Evolutionary conservation across 2,888 invertebrate genomes (phyloP).

Genomic region (Pachycephus smyrnensis): DNA sequence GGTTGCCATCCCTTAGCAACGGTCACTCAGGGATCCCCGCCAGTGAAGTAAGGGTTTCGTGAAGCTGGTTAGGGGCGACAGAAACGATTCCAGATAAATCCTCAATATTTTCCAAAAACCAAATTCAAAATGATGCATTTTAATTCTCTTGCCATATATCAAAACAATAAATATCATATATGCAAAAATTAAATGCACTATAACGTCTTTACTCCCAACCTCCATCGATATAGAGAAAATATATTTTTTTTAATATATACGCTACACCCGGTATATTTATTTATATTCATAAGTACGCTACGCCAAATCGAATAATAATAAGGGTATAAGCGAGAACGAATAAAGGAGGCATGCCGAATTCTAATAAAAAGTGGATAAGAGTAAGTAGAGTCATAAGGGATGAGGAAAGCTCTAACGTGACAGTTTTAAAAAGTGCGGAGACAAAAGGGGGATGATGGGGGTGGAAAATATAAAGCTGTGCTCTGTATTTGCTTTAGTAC

Average conservation of each 20-base stretch:
- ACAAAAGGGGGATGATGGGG: neutral
- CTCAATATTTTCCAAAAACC: neutral
- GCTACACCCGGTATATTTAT: neutral
- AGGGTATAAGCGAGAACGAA: neutral
- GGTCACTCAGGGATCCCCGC: constrained; percentile 40
- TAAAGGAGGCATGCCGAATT: neutral
- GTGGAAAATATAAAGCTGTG: neutral
- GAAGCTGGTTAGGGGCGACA: neutral
- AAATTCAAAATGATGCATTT: too few species aligned
- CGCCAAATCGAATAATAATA: neutral
- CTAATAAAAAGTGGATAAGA: neutral
- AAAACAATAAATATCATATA: too few species aligned
- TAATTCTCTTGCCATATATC: too few species aligned
- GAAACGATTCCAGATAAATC: neutral
- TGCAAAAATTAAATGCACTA: neutral
- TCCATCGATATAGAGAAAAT: too few species aligned
- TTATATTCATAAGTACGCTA: neutral
- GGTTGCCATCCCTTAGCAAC: constrained; percentile 36
- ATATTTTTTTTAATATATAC: neutral
- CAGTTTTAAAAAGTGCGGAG: neutral
- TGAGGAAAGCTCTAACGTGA: neutral
- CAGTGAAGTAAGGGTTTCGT: neutral
- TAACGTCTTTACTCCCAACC: too few species aligned
- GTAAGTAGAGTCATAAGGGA: too few species aligned
- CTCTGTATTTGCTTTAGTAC: neutral